Evolutionary conservation across 2,888 invertebrate species (phyloP), one percentile per base, ranked within the genome.

Genomic region (Augiades crinisus): DNA sequence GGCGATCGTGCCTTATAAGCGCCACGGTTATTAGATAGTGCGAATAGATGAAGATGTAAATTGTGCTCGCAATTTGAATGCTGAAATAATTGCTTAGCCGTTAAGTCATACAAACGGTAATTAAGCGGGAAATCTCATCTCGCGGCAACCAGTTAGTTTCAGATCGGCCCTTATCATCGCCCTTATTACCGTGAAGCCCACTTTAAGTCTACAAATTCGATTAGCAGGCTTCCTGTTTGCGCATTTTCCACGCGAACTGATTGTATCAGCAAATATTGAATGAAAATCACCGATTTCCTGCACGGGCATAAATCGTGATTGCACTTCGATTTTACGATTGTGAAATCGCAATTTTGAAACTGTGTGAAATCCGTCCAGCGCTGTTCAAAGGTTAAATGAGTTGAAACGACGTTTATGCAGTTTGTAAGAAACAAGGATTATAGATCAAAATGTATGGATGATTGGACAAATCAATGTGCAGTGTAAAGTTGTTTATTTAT

Each of bases 1-100:
- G 70, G 67, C 62, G 64, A 62, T 70, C 59, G 71, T 74, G 58
- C 81, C 72, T 70, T 78, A 70, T 67, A 61, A 53, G 74, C 31
- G 38, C 52, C 46, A 54, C 66, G 61, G 61, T 64, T 63, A 57
- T 61, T 19, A 19, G 5, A 19, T 56, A 60, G 60, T 61, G 59
- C 67, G 64, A 69, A 67, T 68, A 67, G 70, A 69, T 75, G 59
- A 68, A 64, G 72, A 68, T 57, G 56, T 62, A 54, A 60, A 58
- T 53, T 51, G 55, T 58, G 37, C 43, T 53, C 47, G 55, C 60
- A 55, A 56, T 56, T 54, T 55, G 41, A 46, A 49, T 54, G 8
- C 38, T 50, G 40, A 27, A 51, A 52, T 57, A 46, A 52, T 44
- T 37, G 30, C 44, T 44, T 22, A 22, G 44, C 41, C 17, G 17